Conservation (phyloP, 1,140 invertebrate genomes). For the Pogonus chalceus region DNA sequence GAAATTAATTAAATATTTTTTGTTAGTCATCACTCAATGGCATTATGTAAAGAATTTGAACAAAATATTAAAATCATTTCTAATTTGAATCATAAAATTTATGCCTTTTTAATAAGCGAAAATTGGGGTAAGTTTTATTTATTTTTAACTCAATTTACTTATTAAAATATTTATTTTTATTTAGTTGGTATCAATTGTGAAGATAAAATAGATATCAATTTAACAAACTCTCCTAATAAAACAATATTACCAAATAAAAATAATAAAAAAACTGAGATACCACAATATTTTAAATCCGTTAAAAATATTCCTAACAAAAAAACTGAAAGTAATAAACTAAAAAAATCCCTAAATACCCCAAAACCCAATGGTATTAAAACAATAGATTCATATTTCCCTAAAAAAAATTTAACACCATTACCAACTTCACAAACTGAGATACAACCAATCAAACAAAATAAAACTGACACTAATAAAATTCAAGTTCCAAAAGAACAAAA, state of each 20-base stretch:
- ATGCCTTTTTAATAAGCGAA: background rate
- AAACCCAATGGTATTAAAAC: too few species aligned
- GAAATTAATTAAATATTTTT: background rate
- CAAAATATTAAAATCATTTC: background rate
- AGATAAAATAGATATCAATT: background rate
- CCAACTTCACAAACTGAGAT: too few species aligned
- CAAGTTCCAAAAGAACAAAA: too few species aligned
- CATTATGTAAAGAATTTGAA: background rate
- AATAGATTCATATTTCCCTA: too few species aligned
- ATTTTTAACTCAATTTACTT: background rate
- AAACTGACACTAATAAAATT: too few species aligned
- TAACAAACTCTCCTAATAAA: background rate
- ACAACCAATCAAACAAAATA: too few species aligned
- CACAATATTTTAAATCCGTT: too few species aligned
- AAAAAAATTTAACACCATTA: too few species aligned
- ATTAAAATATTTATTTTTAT: background rate
- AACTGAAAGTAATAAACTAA: too few species aligned
- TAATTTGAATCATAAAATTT: background rate
- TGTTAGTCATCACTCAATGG: background rate
- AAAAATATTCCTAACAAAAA: too few species aligned
- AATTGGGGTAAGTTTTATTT: conserved; percentile 4
- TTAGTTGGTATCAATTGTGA: background rate
- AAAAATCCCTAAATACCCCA: too few species aligned
- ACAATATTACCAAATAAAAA: background rate
- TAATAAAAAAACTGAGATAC: too few species aligned